Conservation (phyloP, 2,888 invertebrate species). For the Seira sanloemensis region DNA sequence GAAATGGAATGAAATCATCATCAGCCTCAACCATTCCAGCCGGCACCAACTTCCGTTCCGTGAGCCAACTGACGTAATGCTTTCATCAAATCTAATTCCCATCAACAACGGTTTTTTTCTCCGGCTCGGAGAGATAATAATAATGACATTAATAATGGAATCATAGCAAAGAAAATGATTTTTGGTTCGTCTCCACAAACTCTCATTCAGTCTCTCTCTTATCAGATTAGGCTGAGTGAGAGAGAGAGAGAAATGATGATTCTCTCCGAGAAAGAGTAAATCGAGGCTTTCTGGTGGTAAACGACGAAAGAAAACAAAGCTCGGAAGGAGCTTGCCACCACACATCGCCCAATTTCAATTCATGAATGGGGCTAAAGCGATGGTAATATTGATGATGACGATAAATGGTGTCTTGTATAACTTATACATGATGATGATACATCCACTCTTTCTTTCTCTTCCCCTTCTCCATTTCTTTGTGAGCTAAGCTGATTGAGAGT, state of each 20-base stretch:
- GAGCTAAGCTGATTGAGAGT: background rate
- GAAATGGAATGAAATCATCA: no score
- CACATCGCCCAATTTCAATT: constrained; percentile 47
- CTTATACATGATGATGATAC: no score
- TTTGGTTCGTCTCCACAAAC: background rate
- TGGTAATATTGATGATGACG: background rate
- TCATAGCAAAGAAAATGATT: constrained; percentile 49
- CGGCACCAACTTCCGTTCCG: no score
- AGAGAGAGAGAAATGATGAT: background rate
- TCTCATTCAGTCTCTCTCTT: no score
- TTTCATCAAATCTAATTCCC: background rate
- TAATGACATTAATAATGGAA: constrained; percentile 35
- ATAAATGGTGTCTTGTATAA: constrained; percentile 4
- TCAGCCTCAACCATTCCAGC: no score
- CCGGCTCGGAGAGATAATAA: constrained; percentile 25
- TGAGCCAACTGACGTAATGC: background rate
- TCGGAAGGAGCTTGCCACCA: background rate
- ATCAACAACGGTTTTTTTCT: background rate
- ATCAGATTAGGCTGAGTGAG: constrained; percentile 40
- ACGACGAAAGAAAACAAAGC: background rate
- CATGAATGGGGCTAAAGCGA: constrained; percentile 34
- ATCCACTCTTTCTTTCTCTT: background rate
- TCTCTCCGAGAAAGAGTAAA: background rate
- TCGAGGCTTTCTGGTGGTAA: background rate
- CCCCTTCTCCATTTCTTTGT: background rate